These are phyloP conservation scores for Holothuria leucospilota DNA, from an alignment of 53 echinoderm and acorn worm genomes.

Conservation along the genomic window DNA sequence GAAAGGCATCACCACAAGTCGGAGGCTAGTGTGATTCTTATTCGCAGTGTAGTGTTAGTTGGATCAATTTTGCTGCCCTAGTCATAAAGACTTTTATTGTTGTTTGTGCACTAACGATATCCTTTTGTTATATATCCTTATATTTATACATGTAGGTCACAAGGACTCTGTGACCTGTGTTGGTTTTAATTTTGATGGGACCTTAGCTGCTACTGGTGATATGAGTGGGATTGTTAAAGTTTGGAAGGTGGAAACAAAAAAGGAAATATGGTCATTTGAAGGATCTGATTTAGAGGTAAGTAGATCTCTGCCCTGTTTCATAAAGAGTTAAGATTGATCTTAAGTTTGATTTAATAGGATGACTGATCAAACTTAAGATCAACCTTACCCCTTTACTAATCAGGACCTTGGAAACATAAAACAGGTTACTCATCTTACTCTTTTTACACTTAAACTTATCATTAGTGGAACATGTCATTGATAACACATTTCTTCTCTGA, in stretches of 20 bases:
- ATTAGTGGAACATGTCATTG: not conserved
- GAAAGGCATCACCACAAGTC: no score
- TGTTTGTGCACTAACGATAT: not conserved
- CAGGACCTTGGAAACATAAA: no score
- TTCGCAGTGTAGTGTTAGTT: no score
- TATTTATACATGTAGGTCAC: constrained; percentile 66
- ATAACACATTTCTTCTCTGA: no score
- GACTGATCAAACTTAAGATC: no score
- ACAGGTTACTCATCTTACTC: not conserved
- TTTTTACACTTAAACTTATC: not conserved
- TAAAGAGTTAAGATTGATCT: no score
- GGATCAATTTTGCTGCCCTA: no score
- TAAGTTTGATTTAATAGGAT: no score
- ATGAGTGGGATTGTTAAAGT: constrained; percentile 98
- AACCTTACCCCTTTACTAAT: no score
- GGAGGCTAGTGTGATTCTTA: no score
- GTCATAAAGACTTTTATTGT: not conserved
- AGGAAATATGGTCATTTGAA: constrained; percentile 95
- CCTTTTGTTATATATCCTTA: not conserved
- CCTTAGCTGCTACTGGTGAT: constrained; percentile 89
- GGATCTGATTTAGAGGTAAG: constrained; percentile 94
- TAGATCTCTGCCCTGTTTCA: no score
- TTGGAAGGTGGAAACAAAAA: constrained; percentile 86
- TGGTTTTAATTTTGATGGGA: constrained; percentile 86
- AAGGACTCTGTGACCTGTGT: constrained; percentile 97